A percentile compares a stretch with the other conserved stretches of the same genome.
Conservation (phyloP, 2,797 vertebrate genomes). For the Mus caroli region DNA sequence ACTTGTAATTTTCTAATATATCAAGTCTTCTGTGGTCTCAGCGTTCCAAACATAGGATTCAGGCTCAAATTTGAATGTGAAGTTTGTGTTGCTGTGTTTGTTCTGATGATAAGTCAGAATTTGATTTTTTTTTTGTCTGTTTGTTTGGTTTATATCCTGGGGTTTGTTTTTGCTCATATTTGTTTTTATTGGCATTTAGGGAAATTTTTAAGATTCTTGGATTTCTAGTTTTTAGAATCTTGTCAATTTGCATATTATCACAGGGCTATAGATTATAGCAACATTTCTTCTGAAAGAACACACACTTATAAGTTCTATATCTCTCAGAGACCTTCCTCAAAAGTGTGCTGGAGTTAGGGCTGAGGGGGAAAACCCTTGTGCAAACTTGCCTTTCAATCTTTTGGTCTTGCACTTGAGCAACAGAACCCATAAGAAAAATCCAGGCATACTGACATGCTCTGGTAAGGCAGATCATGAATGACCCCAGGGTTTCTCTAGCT, state of each 20-base stretch:
- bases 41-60: background rate
- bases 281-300: background rate
- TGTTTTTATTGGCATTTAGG: background rate
- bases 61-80: background rate
- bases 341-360: background rate
- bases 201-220: background rate
- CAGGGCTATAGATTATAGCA: background rate
- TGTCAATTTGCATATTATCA: background rate
- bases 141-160: no score
- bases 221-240: background rate
- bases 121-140: background rate
- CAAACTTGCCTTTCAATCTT: background rate
- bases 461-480: no score
- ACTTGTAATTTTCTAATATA: background rate
- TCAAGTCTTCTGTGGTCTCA: background rate
- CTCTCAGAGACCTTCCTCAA: background rate
- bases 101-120: background rate
- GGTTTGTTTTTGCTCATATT: background rate
- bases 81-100: background rate
- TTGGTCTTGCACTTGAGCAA: background rate
- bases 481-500: background rate
- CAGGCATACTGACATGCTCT: background rate
- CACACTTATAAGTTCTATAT: background rate
- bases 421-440: background rate
- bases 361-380: no score